Evolutionary conservation across 2,888 invertebrate genomes (phyloP), one percentile per base, ranked within the genome.

Genomic region (Lasioglossum zephyrum): DNA sequence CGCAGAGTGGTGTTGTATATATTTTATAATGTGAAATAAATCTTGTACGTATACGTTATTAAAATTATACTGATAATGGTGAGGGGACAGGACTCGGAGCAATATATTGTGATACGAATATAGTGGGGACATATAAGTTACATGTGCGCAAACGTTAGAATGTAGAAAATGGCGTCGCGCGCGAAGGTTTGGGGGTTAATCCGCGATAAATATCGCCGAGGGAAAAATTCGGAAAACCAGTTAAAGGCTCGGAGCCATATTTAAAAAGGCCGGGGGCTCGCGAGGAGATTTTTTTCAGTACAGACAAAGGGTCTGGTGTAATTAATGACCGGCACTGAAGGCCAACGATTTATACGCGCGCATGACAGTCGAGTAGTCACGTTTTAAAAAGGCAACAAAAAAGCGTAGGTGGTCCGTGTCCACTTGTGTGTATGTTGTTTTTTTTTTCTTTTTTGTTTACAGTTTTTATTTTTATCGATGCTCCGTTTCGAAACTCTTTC

Each of bases 261-360:
- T 31, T 31, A 31, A 63, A 63, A 63, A 31, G 16, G 47, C 47
- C 16, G 5, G 5, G 16, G 16, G 6, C 63, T 31, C 16, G 31
- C 26, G 63, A 63, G 2, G 16, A 31, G 26, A 31, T 63, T 31
- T 63, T 60, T 63, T 31, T 16, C 11, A 69, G 36, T 69, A 31
- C 63, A 39, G 26, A 41, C n/a, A 26, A 66, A 73, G 53, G 63
- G 75, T 66, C 77, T 26, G 66, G 53, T 84, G 66, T 57, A 66
- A 84, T 73, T 44, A 73, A 66, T 72, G 74, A 84, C 49, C 72
- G 84, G 57, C 49, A 49, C 49, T 41, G 77, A 39, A 53, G 8
- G 22, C 22, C 77, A 53, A 70, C 69, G 79, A 79, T 73, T 73
- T 72, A 85, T 85, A 69, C 36, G 31, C 66, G 36, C 44, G 66